Conservation (phyloP, 2,113 vertebrate genomes). For the Chaetodon trifascialis region DNA sequence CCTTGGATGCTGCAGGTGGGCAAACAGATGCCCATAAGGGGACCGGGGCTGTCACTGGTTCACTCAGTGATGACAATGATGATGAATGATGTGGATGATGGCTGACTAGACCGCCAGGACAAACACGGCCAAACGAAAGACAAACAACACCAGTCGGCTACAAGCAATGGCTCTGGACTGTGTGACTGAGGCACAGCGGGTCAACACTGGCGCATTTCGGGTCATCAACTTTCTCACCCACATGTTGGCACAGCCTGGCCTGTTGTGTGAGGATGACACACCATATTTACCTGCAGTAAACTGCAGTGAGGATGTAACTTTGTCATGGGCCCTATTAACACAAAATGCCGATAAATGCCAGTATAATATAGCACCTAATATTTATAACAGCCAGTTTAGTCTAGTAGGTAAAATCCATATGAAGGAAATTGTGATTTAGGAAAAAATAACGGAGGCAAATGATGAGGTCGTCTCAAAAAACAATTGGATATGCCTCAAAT, state of each 20-base stretch:
- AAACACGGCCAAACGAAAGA: constrained; percentile 43
- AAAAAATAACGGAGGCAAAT: neutral
- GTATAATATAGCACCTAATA: neutral
- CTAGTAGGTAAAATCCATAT: neutral
- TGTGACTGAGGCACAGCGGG: neutral
- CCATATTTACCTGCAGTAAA: neutral
- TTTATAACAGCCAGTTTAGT: neutral
- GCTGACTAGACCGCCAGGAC: constrained; percentile 37
- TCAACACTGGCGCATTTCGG: constrained; percentile 20
- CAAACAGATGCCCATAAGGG: constrained; percentile 27
- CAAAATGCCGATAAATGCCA: neutral
- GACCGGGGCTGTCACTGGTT: constrained; percentile 53
- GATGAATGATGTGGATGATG: constrained; percentile 50
- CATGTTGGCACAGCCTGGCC: neutral
- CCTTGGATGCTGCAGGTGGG: constrained; percentile 43
- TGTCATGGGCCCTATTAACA: neutral
- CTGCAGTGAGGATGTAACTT: neutral
- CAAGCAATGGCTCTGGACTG: neutral
- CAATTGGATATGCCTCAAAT: too few relatives aligned
- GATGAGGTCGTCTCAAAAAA: neutral
- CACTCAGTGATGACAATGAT: constrained; percentile 35
- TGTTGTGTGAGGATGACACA: neutral
- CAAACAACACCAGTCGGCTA: constrained; percentile 11
- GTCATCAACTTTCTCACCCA: constrained; percentile 25
- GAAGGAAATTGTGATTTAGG: neutral